These are phyloP conservation scores for Bombus soroeensis DNA, from an alignment of 1,140 invertebrate genomes.

Conservation along the genomic window DNA sequence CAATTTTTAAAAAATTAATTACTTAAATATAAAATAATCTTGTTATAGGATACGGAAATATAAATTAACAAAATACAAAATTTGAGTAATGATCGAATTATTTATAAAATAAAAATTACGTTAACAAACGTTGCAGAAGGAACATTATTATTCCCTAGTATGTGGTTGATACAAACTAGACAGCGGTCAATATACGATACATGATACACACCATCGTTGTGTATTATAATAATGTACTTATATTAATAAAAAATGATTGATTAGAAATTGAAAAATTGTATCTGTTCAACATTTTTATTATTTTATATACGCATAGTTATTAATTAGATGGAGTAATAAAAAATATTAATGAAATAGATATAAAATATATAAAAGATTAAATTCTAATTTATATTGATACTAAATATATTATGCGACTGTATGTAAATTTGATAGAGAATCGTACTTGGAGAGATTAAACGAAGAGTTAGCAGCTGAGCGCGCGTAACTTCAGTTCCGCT, in stretches of 20 bases:
- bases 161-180: slow-evolving; percentile 34
- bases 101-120: not conserved
- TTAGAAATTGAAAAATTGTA: no score
- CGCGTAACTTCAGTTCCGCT: not conserved
- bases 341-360: not conserved
- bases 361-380: not conserved
- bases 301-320: not conserved
- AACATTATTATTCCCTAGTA: slow-evolving; percentile 26
- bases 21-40: not conserved
- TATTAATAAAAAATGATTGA: not conserved
- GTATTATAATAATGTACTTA: not conserved
- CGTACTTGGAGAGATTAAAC: not conserved
- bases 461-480: not conserved
- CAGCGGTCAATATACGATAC: slow-evolving; percentile 33
- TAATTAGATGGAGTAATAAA: not conserved
- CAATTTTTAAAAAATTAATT: no score
- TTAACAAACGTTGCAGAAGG: slow-evolving; percentile 1
- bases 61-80: not conserved
- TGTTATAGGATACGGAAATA: not conserved
- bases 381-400: not conserved
- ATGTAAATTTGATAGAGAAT: not conserved
- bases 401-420: no score
- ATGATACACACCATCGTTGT: not conserved
- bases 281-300: no score
- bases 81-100: slow-evolving; percentile 5